These are phyloP conservation scores for Meiosimyza decipiens DNA, from an alignment of 2,888 invertebrate species.

Conservation along the genomic window DNA sequence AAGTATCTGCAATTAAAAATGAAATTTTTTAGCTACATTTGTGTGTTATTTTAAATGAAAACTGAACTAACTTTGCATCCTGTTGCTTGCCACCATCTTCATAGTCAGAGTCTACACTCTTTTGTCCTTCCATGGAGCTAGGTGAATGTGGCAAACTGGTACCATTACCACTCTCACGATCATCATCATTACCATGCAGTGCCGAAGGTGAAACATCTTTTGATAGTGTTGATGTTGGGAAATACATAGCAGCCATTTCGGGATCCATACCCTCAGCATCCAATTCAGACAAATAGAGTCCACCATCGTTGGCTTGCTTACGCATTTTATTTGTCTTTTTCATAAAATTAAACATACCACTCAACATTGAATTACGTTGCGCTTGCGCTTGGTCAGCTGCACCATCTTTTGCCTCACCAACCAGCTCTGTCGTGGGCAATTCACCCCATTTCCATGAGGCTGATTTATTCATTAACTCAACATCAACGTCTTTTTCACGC, in stretches of 20 bases:
- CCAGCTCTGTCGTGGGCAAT: slow-evolving; percentile 71
- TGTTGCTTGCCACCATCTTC: slow-evolving; percentile 76
- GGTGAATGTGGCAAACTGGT: slow-evolving; percentile 95
- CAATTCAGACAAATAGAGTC: slow-evolving; percentile 89
- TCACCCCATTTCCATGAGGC: slow-evolving; percentile 92
- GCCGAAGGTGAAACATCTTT: slow-evolving; percentile 45
- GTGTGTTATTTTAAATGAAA: neutral
- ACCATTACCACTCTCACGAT: slow-evolving; percentile 96
- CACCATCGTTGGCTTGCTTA: slow-evolving; percentile 70
- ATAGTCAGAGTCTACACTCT: slow-evolving; percentile 85
- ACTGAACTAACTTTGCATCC: slow-evolving; percentile 67
- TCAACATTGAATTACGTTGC: slow-evolving; percentile 78
- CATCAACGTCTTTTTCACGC: slow-evolving; percentile 63
- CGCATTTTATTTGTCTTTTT: slow-evolving; percentile 76
- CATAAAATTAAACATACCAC: slow-evolving; percentile 95
- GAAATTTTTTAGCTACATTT: neutral
- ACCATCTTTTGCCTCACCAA: slow-evolving; percentile 41
- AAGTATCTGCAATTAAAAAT: slow-evolving; percentile 60
- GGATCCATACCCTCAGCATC: slow-evolving; percentile 91
- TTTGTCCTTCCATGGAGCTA: slow-evolving; percentile 84
- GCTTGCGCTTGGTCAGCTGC: slow-evolving; percentile 51
- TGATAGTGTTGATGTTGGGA: slow-evolving; percentile 70
- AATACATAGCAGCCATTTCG: slow-evolving; percentile 89
- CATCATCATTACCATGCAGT: slow-evolving; percentile 76
- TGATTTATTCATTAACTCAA: slow-evolving; percentile 56